phyloP scores from a whole-genome alignment of 2,113 vertebrate species.

The Naja naja region DNA sequence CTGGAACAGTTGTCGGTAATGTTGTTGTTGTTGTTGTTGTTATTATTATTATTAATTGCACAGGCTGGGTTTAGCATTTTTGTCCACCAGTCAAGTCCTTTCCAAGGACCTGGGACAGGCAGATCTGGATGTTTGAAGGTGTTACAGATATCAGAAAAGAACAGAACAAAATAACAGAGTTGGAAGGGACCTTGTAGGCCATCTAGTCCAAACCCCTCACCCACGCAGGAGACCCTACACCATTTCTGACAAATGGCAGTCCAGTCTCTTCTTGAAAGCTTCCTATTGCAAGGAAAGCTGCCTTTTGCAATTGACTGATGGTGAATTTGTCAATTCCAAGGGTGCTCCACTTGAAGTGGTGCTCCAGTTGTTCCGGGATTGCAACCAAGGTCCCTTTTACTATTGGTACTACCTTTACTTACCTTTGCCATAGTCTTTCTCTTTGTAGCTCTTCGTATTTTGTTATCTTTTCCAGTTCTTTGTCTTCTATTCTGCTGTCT shows the following conservation, averaged over 20 bases:
- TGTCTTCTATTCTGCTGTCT: not conserved
- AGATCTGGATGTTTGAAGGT: not conserved
- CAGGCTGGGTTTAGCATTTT: not conserved
- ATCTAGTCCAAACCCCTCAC: no score
- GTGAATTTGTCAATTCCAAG: not conserved
- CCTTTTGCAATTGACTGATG: not conserved
- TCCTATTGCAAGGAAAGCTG: not conserved
- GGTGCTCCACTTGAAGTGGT: not conserved
- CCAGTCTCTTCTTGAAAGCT: no score
- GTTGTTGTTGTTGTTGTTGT: no score
- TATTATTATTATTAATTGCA: not conserved
- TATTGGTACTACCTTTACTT: not conserved
- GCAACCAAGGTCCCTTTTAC: not conserved
- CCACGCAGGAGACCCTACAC: no score
- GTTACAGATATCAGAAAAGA: not conserved
- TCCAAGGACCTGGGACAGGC: not conserved
- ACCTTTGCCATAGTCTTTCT: not conserved
- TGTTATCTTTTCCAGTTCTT: not conserved
- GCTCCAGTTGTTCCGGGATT: not conserved
- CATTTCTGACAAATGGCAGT: no score
- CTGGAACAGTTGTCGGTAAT: not conserved
- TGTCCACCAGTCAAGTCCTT: not conserved
- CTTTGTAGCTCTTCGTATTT: not conserved
- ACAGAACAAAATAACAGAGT: no score
- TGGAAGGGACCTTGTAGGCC: no score